Conservation (phyloP, 2,797 vertebrate species). For the Fratercula arctica region DNA sequence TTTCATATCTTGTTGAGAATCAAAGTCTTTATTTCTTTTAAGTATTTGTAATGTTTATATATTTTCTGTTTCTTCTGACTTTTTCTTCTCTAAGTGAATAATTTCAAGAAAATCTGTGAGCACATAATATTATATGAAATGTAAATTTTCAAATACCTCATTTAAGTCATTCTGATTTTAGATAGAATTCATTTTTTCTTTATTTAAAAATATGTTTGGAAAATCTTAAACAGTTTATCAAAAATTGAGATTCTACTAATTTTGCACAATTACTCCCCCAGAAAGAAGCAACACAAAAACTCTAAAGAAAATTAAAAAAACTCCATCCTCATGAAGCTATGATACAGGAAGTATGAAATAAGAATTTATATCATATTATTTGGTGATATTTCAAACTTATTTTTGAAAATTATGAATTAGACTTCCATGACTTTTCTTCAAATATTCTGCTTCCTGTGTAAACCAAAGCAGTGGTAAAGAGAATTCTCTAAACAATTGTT, state of each 20-base stretch:
- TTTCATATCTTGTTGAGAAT: neutral
- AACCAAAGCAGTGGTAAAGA: neutral
- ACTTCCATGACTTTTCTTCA: neutral
- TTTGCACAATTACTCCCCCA: fast-evolving
- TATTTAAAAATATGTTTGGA: neutral
- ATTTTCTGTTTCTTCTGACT: neutral
- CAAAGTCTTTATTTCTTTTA: neutral
- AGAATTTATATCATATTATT: neutral
- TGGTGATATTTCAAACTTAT: neutral
- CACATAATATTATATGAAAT: neutral
- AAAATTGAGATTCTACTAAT: neutral
- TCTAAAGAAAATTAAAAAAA: neutral
- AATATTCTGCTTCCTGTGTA: neutral
- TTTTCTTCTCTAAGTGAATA: neutral
- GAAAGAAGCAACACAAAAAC: neutral
- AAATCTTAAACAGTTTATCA: neutral
- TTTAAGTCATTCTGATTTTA: neutral
- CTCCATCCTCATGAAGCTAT: fast-evolving
- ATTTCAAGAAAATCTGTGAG: neutral
- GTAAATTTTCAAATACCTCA: neutral
- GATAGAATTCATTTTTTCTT: fast-evolving
- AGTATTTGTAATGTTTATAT: neutral
- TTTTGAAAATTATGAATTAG: neutral
- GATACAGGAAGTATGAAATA: neutral
- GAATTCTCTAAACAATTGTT: neutral